Evolutionary conservation across 2,113 vertebrate species (phyloP), one percentile per base, ranked within the genome.

Genomic region (Plotosus lineatus): DNA sequence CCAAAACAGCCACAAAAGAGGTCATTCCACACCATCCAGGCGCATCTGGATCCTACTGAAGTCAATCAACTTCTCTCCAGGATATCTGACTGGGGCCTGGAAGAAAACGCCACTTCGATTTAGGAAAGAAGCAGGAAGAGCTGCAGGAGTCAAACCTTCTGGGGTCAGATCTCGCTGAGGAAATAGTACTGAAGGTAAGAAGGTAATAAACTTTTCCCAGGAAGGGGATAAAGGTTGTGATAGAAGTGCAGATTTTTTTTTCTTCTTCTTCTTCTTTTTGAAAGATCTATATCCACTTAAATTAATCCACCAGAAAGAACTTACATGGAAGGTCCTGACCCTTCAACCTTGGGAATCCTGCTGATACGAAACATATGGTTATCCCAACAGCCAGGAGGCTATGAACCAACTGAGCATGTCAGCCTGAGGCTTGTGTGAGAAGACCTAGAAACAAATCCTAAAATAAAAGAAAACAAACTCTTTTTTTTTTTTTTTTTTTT

Each of bases 271-370:
- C n/a, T n/a, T n/a, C n/a, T n/a, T n/a, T n/a, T 26, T 17, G 42
- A 53, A 46, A 74, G 61, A 69, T 76, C 53, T n/a, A 81, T 79
- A 79, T 79, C 80, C 76, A 66, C 73, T 82, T 82, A 79, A 75
- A 79, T 23, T 82, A 85, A 85, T 56, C 80, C 80, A 63, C 80
- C 80, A 48, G 65, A 75, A 82, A 48, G 65, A 75, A 82, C 71
- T 21, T 68, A 75, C 51, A 61, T 9, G 33, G 31, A 83, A 44
- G 6, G 36, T 26, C 48, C 56, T 36, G 23, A 56, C 53, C 61
- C 48, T 46, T 42, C 51, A 56, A 38, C 28, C 65, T n/a, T 28
- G 4, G 7, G 46, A 6, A 78, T 65, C 76, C 46, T 63, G n/a
- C 44, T 72, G 69, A 56, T 53, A 55, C 33, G 60, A 76, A 58